Base-by-base conservation (phyloP, 2,888 invertebrate genomes). In the Icerya purchasi region DNA sequence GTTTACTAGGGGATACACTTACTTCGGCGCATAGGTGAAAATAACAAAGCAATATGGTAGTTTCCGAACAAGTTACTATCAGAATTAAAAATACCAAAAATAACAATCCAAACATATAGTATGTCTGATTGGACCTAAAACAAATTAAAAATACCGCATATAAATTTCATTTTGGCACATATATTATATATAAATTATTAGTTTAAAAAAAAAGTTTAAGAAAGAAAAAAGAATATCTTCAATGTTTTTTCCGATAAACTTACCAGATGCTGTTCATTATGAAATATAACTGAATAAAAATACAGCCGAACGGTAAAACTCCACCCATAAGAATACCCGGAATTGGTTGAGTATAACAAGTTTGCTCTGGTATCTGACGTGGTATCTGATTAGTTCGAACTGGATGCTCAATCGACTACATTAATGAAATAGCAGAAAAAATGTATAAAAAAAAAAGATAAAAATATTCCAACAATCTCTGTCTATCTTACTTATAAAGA, bases 51-150 rank as follows among this genome's bases (percentile, higher is more conserved):
- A 98, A 78, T 67, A 98, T 87, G 55, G 97, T 97, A n/a, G 97
- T 96, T 76, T 97, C 96, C 2, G 96, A 94, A 74, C 97, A 98
- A 1, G 97, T 98, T 69, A 98, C 91, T 66, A 97, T 84, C 65
- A 98, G 79, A 70, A 98, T 98, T 68, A 94, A 78, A 73, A 96
- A 98, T 58, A 98, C 97, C 66, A 98, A 80, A 74, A 97, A 93
- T 65, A 99, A 78, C 75, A 98, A 97, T 64, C 98, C 97, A 71
- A 90, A 98, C 97, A 98, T 98, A 79, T 98, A 98, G 75, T 98
- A 98, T 79, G 92, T 93, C 76, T 97, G 92, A 72, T 79, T 81
- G 22, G 83, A 80, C 81, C 81, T 80, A 70, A 19, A 72, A 69
- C 64, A 64, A 63, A 55, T 57, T 52, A 53, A 58, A 56, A 59